phyloP scores from a whole-genome alignment of 2,888 invertebrate genomes.

The Drosophila sordidula region DNA sequence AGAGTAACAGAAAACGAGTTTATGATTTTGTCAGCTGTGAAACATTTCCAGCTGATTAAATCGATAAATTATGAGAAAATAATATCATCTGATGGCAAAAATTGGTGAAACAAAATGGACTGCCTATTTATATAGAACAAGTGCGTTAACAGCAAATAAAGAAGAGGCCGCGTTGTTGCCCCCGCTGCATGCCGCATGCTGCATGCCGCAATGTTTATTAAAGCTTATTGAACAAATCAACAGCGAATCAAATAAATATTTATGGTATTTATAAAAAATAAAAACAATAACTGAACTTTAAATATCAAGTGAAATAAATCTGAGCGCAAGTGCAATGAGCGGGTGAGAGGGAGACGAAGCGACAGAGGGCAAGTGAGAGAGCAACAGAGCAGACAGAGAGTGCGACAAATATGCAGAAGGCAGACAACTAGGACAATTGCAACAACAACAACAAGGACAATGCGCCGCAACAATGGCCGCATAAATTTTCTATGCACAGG shows the following conservation, averaged over 20 bases:
- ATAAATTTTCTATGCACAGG: constrained; percentile 73
- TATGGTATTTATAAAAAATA: constrained; percentile 28
- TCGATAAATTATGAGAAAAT: constrained; percentile 76
- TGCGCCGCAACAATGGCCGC: constrained; percentile 76
- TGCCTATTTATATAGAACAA: constrained; percentile 43
- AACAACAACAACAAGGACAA: constrained; percentile 60
- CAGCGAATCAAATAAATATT: constrained; percentile 52
- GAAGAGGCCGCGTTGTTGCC: constrained; percentile 14
- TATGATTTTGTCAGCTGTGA: constrained; percentile 80
- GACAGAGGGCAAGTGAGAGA: constrained; percentile 22
- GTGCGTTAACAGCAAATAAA: constrained; percentile 55
- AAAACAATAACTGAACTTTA: constrained; percentile 35
- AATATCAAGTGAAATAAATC: constrained; percentile 52
- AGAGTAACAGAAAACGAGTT: constrained; percentile 44
- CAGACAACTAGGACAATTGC: constrained; percentile 74
- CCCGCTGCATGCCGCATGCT: neutral
- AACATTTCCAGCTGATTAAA: constrained; percentile 78
- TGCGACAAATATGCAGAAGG: constrained; percentile 77
- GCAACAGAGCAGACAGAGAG: constrained; percentile 62
- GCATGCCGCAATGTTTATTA: constrained; percentile 58
- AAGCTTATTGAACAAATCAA: constrained; percentile 58
- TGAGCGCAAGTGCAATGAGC: constrained; percentile 54
- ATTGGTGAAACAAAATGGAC: constrained; percentile 49
- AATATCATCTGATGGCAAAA: constrained; percentile 63
- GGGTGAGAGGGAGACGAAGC: constrained; percentile 8